A percentile compares a stretch with the other conserved stretches of the same genome.
phyloP scores from a whole-genome alignment of 2,797 vertebrate genomes.

The Pipistrellus pipistrellus region DNA sequence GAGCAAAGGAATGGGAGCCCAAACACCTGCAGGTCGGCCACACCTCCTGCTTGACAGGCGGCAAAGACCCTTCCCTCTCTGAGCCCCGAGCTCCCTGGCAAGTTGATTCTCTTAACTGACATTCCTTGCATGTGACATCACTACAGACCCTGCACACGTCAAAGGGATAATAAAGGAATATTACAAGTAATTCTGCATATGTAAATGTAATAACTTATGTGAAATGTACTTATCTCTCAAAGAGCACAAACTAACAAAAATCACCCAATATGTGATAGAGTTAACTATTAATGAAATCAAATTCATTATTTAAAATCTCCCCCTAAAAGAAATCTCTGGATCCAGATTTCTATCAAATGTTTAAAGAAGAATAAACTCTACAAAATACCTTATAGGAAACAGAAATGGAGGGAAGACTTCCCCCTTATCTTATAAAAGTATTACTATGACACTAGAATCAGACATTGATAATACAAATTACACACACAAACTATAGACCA shows the following conservation, averaged over 20 bases:
- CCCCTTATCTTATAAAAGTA: background rate
- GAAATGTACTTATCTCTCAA: background rate
- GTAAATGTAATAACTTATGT: background rate
- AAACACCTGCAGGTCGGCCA: background rate
- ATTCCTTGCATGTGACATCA: background rate
- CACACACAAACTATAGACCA: background rate
- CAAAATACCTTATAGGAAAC: slow-evolving; percentile 29
- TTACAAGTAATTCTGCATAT: background rate
- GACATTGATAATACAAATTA: background rate
- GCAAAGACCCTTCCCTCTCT: background rate
- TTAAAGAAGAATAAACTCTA: slow-evolving; percentile 13
- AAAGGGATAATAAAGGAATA: background rate
- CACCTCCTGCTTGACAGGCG: too few relatives aligned
- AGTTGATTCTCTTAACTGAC: background rate
- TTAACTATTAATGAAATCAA: background rate
- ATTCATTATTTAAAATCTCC: slow-evolving; percentile 11
- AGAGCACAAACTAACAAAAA: background rate
- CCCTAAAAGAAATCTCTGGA: background rate
- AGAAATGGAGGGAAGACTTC: background rate
- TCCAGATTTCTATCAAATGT: background rate
- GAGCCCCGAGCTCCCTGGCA: background rate
- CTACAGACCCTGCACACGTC: too few relatives aligned
- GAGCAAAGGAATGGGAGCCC: background rate
- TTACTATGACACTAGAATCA: background rate
- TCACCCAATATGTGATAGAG: background rate